Evolutionary conservation across 2,797 vertebrate genomes (phyloP), one percentile per base, ranked within the genome.

Genomic region (Ispidina lecontei): DNA sequence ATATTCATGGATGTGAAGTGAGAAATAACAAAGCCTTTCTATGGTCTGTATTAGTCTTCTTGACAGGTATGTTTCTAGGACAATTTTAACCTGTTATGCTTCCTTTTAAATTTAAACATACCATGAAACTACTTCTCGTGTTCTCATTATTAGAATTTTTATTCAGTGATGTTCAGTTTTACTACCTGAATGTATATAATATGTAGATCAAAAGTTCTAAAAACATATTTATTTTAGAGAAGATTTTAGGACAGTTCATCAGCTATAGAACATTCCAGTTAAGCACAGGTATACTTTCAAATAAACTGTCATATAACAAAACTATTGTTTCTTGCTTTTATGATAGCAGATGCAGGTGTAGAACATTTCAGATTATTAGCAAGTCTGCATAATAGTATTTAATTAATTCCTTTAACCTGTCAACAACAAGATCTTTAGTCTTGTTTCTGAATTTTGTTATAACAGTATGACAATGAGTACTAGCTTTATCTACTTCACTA

Each of bases 61-160:
- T 89, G 84, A 83, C 46, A 95, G 81, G 72, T 89, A 80, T 19
- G 23, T 90, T 33, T 77, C 95, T 87, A 84, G 46, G 63, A 62
- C 12, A 62, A 71, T 62, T 92, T 74, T 49, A 93, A 43, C 92
- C 65, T 71, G n/a, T 84, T 87, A 84, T 87, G 25, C 7, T 78
- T 18, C 68, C 60, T 86, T 95, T 87, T 71, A 84, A 56, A 84
- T 92, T 83, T 73, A 63, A 90, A 51, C 41, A 23, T 49, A 67
- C 77, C 65, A 85, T n/a, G 85, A 81, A 93, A 43, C 64, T 56
- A 5, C 63, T 83, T 83, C 55, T 95, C 18, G n/a, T 93, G 55
- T 86, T 96, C 93, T 62, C 89, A 64, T 93, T n/a, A n/a, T 79
- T 79, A 46, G 55, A 95, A 70, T 94, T 79, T 70, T 92, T 89